Evolutionary conservation across 2,888 invertebrate genomes (phyloP).

Genomic region (Machimus atricapillus): DNA sequence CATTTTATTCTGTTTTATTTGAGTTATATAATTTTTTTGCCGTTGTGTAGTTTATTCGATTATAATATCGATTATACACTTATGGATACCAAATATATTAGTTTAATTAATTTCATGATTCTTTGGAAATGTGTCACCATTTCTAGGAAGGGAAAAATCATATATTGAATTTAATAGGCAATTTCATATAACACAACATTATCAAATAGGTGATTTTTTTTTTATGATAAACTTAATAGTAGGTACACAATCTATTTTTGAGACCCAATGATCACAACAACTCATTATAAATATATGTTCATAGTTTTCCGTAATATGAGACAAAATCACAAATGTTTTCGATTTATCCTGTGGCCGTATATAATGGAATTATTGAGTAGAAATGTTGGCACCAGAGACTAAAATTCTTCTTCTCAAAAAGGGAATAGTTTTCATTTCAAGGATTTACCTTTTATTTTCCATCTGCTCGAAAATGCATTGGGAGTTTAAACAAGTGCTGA

Average conservation of each 20-base stretch:
- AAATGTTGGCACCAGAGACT: neutral
- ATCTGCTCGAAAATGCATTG: neutral
- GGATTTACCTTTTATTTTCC: neutral
- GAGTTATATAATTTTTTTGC: no score
- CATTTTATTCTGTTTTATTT: no score
- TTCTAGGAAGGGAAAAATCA: no score
- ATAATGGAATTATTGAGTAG: neutral
- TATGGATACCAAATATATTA: no score
- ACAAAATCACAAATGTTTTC: neutral
- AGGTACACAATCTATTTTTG: neutral
- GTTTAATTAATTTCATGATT: no score
- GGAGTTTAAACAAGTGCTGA: neutral
- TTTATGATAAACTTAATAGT: neutral
- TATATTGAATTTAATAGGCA: no score
- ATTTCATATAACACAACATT: no score
- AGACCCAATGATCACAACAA: neutral
- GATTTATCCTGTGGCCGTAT: neutral
- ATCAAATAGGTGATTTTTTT: no score
- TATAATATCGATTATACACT: no score
- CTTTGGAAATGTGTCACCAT: no score
- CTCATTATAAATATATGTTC: neutral
- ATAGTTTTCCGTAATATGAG: neutral
- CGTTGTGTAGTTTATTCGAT: no score
- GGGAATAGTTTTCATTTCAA: neutral
- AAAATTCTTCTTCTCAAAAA: neutral